Evolutionary conservation across 2,888 invertebrate genomes (phyloP), one percentile per base, ranked within the genome.

Genomic region (Cloeon dipterum): DNA sequence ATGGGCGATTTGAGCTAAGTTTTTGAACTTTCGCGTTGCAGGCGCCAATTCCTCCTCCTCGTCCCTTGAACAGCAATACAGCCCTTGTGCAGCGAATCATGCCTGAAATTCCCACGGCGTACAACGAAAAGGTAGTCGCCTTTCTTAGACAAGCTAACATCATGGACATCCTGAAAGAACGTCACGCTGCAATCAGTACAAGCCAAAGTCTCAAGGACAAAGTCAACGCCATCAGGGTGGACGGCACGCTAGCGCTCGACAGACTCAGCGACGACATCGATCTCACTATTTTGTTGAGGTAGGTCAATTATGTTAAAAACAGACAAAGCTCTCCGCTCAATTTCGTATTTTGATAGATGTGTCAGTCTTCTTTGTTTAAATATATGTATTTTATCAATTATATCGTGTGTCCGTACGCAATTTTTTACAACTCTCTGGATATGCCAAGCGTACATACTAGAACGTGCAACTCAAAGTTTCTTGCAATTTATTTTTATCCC

Each of bases 101-200:
- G 18, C 46, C 49, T 17, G 70, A 77, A 44, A 75, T 86, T 50
- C 86, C 88, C 1, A 71, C 83, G 14, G 86, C 91, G 3, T 93
- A 93, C 57, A 91, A 91, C 53, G 93, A 93, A 42, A 43, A 75
- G 66, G 91, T 93, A 45, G 86, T 93, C 37, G 85, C 88, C n/a
- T 93, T 93, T 61, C 66, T 93, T 21, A 70, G 91, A 0, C 93
- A 93, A 53, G 79, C 89, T 8, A 89, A 89, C 56, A 86, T 93
- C 49, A 71, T 86, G 59, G 89, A 89, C 49, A 83, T 91, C 45
- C 61, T 93, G 42, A 74, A 75, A 37, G 86, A 85, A 53, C 65
- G 85, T 10, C 79, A 83, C 55, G 67, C 78, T 8, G 68, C 71
- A 2, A 67, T 79, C 8, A 66, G 65, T 2, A 70, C 73, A 39